Evolutionary conservation across 2,113 vertebrate genomes (phyloP), one percentile per base, ranked within the genome.

Genomic region (Festucalex cinctus): DNA sequence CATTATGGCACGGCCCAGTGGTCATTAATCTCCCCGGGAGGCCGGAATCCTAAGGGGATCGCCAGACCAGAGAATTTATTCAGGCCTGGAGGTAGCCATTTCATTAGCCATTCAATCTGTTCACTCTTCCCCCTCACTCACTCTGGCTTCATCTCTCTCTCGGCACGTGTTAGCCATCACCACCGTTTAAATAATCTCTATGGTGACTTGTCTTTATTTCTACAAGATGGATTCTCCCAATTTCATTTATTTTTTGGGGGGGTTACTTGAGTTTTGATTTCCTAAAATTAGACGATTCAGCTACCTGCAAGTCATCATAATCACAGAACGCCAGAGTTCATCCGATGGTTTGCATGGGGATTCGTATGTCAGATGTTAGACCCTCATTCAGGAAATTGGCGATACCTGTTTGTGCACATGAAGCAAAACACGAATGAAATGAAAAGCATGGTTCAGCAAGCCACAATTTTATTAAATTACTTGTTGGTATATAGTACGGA

Each of bases 41-140:
- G 89, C 84, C 83, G 73, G 92, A 90, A 93, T 93, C 93, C 93
- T 92, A 90, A 89, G 89, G 54, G 92, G 93, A 88, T 88, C 80
- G 79, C 80, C 87, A 86, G 87, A 84, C 93, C 87, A 85, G 87
- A 94, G 94, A 94, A 96, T 97, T 94, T 95, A 95, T 94, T 94
- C 93, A 93, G 88, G 92, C 93, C 93, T 92, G 91, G 93, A 95
- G 92, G 94, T 94, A 94, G 92, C 93, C 94, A 93, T 95, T 96
- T 94, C 94, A 95, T 95, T 95, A 96, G 89, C 91, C 93, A 94
- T 95, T 95, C 93, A 94, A 95, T 94, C 93, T 94, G 93, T 91
- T 92, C 90, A 70, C 53, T 91, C 87, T 79, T n/a, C 77, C 91
- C 74, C 16, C 71, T 73, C 58, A 62, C 54, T 32, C 58, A 9